Base-by-base conservation (phyloP, 1,140 invertebrate species). In the Brachionus koreanus region DNA sequence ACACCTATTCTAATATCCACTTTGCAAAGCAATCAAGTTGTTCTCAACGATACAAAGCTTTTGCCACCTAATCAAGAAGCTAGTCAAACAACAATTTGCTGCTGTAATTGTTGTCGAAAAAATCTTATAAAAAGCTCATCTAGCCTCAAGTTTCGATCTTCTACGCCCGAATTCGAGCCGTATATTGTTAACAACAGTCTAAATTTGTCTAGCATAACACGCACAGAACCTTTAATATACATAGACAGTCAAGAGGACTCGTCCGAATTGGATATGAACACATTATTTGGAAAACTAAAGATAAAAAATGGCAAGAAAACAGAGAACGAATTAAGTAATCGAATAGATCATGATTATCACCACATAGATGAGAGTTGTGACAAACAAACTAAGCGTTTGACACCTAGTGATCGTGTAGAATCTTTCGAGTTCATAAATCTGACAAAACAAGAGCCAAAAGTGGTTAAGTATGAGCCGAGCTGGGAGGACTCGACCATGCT, bases 391-490 rank as follows among this genome's bases (percentile, higher is more conserved):
- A 74, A 74, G n/a, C 23, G 29, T 23, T 74, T 74, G 10, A 74
- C 39, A 43, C 39, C 39, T 46, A 16, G 69, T 39, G 42, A 46
- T 23, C n/a, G 39, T 46, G 39, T 74, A 10, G 69, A 74, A 46
- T 74, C 69, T 25, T 46, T 74, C 39, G 69, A 74, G 69, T 74
- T 74, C 25, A 46, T 74, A 13, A 74, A 74, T n/a, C 13, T 74
- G 33, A 43, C 33, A 12, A 42, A 43, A 39, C 33, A 39, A 23
- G 37, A 74, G 23, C 13, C 69, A 39, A 74, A 74, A 46, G 39
- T 46, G 16, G 39, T 46, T 1, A 74, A 46, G 25, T 74, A 74
- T 46, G 69, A 74, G n/a, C 37, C 37, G 19, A 74, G 69, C 25
- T 74, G 69, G 69, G 69, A 74, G 46, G 42, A 74, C 23, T 74